A percentile compares a stretch with the other conserved stretches of the same genome.
phyloP scores from a whole-genome alignment of 2,797 vertebrate genomes.

The Potorous gilbertii region DNA sequence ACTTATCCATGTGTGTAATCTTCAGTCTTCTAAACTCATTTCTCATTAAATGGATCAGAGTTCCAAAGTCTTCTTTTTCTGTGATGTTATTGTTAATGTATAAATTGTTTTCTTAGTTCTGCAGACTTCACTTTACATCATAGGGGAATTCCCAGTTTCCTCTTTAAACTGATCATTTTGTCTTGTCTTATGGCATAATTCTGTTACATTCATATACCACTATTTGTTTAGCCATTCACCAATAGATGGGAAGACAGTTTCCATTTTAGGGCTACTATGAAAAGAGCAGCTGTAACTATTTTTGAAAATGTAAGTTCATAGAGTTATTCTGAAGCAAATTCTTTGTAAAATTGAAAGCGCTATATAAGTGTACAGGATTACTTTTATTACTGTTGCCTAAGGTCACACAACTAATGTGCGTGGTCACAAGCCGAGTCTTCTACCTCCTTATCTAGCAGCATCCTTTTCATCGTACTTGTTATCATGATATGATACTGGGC shows the following conservation, averaged over 20 bases:
- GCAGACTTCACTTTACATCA: neutral
- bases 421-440: neutral
- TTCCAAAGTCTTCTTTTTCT: neutral
- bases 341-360: neutral
- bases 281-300: neutral
- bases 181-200: neutral
- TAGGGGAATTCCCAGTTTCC: neutral
- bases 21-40: neutral
- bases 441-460: neutral
- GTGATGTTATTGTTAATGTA: neutral
- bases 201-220: neutral
- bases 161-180: neutral
- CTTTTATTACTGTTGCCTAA: neutral
- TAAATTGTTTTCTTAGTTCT: neutral
- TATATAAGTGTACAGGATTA: neutral
- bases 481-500: neutral
- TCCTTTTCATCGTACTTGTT: neutral
- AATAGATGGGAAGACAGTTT: neutral
- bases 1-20: neutral
- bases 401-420: neutral
- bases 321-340: neutral
- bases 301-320: neutral
- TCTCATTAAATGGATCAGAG: neutral
- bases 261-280: neutral
- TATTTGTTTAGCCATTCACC: neutral